These are phyloP conservation scores for Melikaiella ostensackeni DNA, from an alignment of 2,888 invertebrate species.

Conservation along the genomic window DNA sequence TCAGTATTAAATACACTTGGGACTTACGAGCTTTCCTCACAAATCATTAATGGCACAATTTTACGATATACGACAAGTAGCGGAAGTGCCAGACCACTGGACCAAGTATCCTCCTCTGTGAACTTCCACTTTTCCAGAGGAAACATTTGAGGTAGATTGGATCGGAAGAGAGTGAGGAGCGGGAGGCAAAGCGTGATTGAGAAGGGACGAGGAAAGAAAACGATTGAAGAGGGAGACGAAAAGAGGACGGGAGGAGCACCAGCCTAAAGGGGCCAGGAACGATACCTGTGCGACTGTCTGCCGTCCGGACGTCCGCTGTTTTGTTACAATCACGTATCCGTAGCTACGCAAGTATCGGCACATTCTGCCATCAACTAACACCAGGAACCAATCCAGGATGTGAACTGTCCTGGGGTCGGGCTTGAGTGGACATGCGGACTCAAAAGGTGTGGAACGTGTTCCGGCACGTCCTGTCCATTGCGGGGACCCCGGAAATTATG, in stretches of 20 bases:
- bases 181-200: constrained; percentile 49
- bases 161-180: constrained; percentile 45
- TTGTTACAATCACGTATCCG: constrained; percentile 75
- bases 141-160: constrained; percentile 11
- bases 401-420: constrained; percentile 65
- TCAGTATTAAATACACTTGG: constrained; percentile 27
- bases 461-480: constrained; percentile 62
- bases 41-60: constrained; percentile 28
- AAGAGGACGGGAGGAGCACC: constrained; percentile 56
- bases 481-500: constrained; percentile 67
- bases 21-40: constrained; percentile 13
- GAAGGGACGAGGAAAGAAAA: constrained; percentile 49
- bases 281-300: constrained; percentile 77
- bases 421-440: constrained; percentile 67
- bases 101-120: constrained; percentile 62
- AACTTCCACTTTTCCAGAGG: constrained; percentile 61
- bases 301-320: constrained; percentile 77
- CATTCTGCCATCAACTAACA: constrained; percentile 57
- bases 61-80: background rate
- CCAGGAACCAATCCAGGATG: constrained; percentile 72
- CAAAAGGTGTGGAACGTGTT: constrained; percentile 71
- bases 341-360: constrained; percentile 54
- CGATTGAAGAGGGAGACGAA: constrained; percentile 42
- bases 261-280: constrained; percentile 68
- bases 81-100: constrained; percentile 51